Evolutionary conservation across 1,140 invertebrate genomes (phyloP).

Genomic region (Tachypleus tridentatus): DNA sequence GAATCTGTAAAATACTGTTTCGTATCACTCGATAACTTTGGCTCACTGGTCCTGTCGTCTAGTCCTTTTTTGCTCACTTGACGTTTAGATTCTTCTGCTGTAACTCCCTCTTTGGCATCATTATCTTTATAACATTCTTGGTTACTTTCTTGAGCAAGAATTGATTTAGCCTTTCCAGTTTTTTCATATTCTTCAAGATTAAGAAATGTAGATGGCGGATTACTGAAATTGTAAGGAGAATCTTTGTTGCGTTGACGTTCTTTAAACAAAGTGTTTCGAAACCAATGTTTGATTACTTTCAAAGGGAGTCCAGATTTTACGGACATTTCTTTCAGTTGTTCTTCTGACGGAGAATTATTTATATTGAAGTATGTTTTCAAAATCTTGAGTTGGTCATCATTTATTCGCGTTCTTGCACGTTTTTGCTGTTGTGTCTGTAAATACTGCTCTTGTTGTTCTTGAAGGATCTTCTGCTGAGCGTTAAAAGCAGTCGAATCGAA

Average conservation of each 20-base stretch:
- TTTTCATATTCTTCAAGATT: slow-evolving; percentile 99
- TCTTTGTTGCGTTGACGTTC: slow-evolving; percentile 98
- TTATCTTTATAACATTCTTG: too few species aligned
- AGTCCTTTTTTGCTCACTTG: too few species aligned
- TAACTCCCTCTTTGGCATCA: too few species aligned
- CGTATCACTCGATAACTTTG: too few species aligned
- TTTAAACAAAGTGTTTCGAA: slow-evolving; percentile 98
- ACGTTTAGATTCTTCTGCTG: too few species aligned
- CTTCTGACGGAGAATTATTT: slow-evolving; percentile 95
- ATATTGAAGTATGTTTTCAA: slow-evolving; percentile 96
- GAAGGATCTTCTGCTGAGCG: slow-evolving; percentile 16
- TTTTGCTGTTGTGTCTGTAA: slow-evolving; percentile 58
- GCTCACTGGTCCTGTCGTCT: too few species aligned
- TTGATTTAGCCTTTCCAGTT: slow-evolving; percentile 86
- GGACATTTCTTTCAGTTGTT: slow-evolving; percentile 95
- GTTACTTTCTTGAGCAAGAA: too few species aligned
- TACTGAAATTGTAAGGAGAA: slow-evolving; percentile 99
- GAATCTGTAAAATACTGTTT: too few species aligned
- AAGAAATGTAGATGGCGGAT: slow-evolving; percentile 91
- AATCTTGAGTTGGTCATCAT: slow-evolving; percentile 94
- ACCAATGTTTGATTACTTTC: slow-evolving; percentile 99
- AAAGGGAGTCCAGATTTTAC: slow-evolving; percentile 89
- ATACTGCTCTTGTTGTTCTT: slow-evolving; percentile 37
- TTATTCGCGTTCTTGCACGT: slow-evolving; percentile 88
- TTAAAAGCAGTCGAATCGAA: slow-evolving; percentile 27